Base-by-base conservation (phyloP, 2,113 vertebrate species). In the Prionailurus viverrinus region DNA sequence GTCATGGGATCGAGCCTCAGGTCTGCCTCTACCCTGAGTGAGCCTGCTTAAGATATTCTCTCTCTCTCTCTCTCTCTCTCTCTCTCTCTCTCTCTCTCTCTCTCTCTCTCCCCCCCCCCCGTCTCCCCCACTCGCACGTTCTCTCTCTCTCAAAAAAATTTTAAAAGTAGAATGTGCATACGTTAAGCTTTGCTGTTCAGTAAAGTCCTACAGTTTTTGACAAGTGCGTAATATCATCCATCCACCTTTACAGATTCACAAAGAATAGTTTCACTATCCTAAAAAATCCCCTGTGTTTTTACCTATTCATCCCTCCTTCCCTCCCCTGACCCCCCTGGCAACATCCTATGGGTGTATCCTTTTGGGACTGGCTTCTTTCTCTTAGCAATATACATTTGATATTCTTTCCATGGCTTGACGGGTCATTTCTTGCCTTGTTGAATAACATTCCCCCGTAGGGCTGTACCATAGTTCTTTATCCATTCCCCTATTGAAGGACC, bases 101-200 rank as follows among this genome's bases (percentile, higher is more conserved):
- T 1, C 7, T 45, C 41, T 7, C 41, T 7, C 45, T 0, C 18
- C 7, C 18, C 0, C 48, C 2, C 19, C 19, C 19, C 41, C 4
- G 41, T 23, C 58, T 23, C 58, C 7, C 58, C 21, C 58, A 23
- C 58, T 61, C 58, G 0, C 21, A 23, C 7, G 7, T 21, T 9
- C 19, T 61, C 58, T 45, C 45, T 19, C 55, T 58, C 55, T 2
- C 2, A 58, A 58, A 58, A 58, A 58, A 58, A 58, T 45, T 45
- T 45, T 45, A 23, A 61, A 58, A 58, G 6, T 18, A 16, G 14
- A 58, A 41, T 7, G 39, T 41, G 33, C 36, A 36, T 33, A 12
- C 15, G 78, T 39, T 61, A 91, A 21, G 25, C 45, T 88, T 88
- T 48, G 39, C 21, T 27, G 3, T 73, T 66, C 61, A n/a, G 11